These are phyloP conservation scores for Oscheius onirici DNA, from an alignment of 2,888 invertebrate species.

Conservation along the genomic window DNA sequence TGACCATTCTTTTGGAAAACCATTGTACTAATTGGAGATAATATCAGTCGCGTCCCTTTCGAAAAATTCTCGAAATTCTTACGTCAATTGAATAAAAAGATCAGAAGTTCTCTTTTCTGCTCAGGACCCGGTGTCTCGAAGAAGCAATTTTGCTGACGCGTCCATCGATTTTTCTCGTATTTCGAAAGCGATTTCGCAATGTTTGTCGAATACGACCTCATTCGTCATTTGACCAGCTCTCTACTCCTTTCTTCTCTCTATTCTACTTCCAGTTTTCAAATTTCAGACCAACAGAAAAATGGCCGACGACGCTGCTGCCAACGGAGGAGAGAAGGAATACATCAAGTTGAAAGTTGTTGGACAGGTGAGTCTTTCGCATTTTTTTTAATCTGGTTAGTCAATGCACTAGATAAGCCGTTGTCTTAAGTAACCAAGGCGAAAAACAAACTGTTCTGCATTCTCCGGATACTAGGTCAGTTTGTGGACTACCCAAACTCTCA, in stretches of 20 bases:
- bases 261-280: not conserved
- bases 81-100: not conserved
- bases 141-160: too few species aligned
- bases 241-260: not conserved
- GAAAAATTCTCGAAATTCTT: not conserved
- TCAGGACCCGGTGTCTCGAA: not conserved
- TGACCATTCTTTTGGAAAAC: not conserved
- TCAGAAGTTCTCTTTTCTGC: not conserved
- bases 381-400: not conserved
- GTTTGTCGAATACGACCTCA: not conserved
- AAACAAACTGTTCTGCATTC: too few species aligned
- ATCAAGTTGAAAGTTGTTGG: conserved; percentile 81
- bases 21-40: not conserved
- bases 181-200: not conserved
- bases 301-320: conserved; percentile 41
- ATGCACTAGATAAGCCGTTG: too few species aligned
- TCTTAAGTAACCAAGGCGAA: too few species aligned
- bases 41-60: not conserved
- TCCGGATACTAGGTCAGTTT: too few species aligned
- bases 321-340: conserved; percentile 75
- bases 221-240: not conserved
- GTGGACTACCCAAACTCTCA: too few species aligned
- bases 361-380: conserved; percentile 60
- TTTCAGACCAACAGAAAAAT: conserved; percentile 21
- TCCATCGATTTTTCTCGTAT: not conserved